Evolutionary conservation across 1,140 invertebrate species (phyloP), one percentile per base, ranked within the genome.

Genomic region (Theocolax elegans): DNA sequence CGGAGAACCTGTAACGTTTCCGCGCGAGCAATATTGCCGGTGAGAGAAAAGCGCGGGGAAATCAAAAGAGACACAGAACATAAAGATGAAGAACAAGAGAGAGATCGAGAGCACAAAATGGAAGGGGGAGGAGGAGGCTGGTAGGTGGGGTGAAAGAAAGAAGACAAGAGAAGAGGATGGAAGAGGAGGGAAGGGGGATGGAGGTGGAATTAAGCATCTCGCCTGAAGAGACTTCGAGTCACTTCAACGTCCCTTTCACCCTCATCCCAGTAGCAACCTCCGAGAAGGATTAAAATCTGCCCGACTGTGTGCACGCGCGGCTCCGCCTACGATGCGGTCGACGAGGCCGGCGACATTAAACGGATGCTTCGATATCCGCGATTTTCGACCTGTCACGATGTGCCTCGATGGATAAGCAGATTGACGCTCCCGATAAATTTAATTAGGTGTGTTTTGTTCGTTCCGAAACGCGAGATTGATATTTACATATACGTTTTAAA

Each of bases 211-310:
- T 85, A 85, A 86, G 83, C 84, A 86, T 85, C 82, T 85, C 80
- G 83, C 83, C 81, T 82, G 82, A 85, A 85, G 82, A 84, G 81
- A 83, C 83, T 85, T 81, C 78, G 80, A 86, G 83, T 85, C 84
- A 85, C 83, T 86, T 85, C 81, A 84, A 67, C 79, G 70, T 81
- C 79, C 75, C 79, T 74, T 75, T 73, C 76, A 71, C 77, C 76
- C 76, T 67, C 10, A 10, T 10, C 31, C 31, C 31, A 4, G 4
- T 35, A 35, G 31, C 10, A 35, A 35, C 31, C n/a, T n/a, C n/a
- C 79, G 81, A 83, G 80, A 83, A 83, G 84, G 84, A 86, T 86
- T 86, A 86, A 86, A 86, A 84, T 86, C 81, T 83, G 81, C 79
- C 79, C 82, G 76, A 69, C 75, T 72, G 67, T 81, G 74, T 78